Evolutionary conservation across 1,140 invertebrate species (phyloP).

Genomic region (Octopus sinensis): DNA sequence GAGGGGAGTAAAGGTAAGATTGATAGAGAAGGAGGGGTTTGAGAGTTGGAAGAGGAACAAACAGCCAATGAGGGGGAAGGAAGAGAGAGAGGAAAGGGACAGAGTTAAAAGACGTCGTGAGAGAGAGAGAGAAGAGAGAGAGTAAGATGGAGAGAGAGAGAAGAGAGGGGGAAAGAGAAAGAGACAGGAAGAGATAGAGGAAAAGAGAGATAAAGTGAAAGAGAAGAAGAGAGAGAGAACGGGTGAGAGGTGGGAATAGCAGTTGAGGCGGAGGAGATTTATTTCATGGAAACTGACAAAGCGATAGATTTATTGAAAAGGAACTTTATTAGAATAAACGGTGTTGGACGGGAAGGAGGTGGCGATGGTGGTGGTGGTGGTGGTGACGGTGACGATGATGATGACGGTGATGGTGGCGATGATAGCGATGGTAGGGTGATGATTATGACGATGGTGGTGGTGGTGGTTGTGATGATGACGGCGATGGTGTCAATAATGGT

Average conservation of each 20-base stretch:
- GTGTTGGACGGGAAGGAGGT: too few species aligned
- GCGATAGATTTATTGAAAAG: too few species aligned
- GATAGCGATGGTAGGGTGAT: too few species aligned
- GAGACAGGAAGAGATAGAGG: not conserved
- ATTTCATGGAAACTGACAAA: too few species aligned
- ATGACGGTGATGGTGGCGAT: too few species aligned
- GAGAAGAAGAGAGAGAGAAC: not conserved
- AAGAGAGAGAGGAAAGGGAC: not conserved
- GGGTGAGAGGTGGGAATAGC: not conserved
- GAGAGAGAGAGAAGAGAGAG: not conserved
- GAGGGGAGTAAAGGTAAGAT: not conserved
- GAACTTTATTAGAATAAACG: too few species aligned
- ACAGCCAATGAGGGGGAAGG: not conserved
- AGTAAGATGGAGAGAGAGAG: not conserved
- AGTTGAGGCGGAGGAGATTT: too few species aligned
- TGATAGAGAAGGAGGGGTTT: not conserved
- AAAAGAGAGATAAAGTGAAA: not conserved
- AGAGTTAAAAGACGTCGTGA: not conserved
- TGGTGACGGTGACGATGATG: too few species aligned
- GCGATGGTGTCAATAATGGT: too few species aligned
- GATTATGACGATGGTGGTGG: too few species aligned
- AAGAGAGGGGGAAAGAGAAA: not conserved
- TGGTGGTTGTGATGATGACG: too few species aligned
- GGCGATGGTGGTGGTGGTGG: too few species aligned
- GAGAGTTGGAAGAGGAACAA: not conserved